Percentiles rank a stretch among this genome's conserved stretches.
These are phyloP conservation scores for Azorinus chamasolen DNA, from an alignment of 2,888 invertebrate genomes.

Conservation along the genomic window DNA sequence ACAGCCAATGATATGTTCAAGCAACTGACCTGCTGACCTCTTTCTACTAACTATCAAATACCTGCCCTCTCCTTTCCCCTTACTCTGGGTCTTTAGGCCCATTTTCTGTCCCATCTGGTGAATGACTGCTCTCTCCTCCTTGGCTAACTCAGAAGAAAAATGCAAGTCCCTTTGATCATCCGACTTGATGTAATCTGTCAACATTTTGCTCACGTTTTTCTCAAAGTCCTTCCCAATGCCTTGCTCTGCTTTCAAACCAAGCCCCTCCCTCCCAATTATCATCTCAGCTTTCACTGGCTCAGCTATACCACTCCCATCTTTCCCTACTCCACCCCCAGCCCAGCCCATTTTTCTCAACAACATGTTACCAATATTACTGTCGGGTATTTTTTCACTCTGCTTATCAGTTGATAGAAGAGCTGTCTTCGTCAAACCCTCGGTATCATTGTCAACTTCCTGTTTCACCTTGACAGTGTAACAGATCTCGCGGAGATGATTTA, in stretches of 20 bases:
- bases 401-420: conserved; percentile 76
- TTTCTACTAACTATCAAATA: conserved; percentile 88
- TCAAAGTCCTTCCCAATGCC: conserved; percentile 76
- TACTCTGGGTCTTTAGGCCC: conserved; percentile 88
- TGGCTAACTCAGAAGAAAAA: conserved; percentile 86
- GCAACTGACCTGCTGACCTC: conserved; percentile 86
- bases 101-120: conserved; percentile 85
- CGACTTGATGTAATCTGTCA: conserved; percentile 83
- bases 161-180: conserved; percentile 85
- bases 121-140: conserved; percentile 86
- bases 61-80: conserved; percentile 87
- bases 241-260: conserved; percentile 77
- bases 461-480: conserved; percentile 83
- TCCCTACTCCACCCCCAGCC: conserved; percentile 91
- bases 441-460: conserved; percentile 74
- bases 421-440: conserved; percentile 71
- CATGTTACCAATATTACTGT: conserved; percentile 88
- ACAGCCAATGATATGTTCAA: conserved; percentile 86
- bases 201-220: conserved; percentile 76
- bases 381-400: conserved; percentile 70
- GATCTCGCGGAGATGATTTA: conserved; percentile 71
- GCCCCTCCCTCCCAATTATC: conserved; percentile 82
- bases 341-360: conserved; percentile 91
- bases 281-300: conserved; percentile 88
- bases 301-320: conserved; percentile 89